These are phyloP conservation scores for Sepiola atlantica DNA, from an alignment of 2,888 invertebrate species.

Conservation along the genomic window DNA sequence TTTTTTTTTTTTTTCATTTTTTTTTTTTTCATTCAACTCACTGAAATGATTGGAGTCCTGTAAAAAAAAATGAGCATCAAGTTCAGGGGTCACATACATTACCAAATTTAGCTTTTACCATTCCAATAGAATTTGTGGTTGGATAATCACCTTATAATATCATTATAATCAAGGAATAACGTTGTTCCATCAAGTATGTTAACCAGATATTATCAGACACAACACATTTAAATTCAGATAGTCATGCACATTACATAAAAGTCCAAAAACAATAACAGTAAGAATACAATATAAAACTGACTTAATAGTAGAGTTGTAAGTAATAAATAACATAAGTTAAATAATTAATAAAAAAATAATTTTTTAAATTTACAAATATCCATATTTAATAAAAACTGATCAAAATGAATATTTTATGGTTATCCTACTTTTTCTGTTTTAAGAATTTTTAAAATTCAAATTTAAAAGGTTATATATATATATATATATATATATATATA, in stretches of 20 bases:
- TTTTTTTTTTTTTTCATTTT: no score
- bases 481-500: no score
- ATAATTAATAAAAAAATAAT: not conserved
- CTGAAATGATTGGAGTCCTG: not conserved
- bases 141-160: not conserved
- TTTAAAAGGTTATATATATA: not conserved
- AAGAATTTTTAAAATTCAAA: not conserved
- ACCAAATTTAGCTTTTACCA: not conserved
- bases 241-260: not conserved
- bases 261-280: not conserved
- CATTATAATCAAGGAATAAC: not conserved
- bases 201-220: constrained; percentile 8
- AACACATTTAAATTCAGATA: not conserved
- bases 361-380: not conserved
- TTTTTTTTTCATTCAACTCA: not conserved
- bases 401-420: not conserved
- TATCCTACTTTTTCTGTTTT: not conserved
- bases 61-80: not conserved
- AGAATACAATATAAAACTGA: not conserved
- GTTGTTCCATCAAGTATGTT: constrained; percentile 1
- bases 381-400: not conserved
- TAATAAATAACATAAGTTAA: not conserved
- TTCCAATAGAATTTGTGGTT: not conserved
- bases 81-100: not conserved
- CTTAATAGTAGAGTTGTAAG: not conserved